Percentiles rank a stretch among this genome's conserved stretches.
These are phyloP conservation scores for Nebria brevicollis DNA, from an alignment of 2,888 invertebrate species.

Conservation along the genomic window DNA sequence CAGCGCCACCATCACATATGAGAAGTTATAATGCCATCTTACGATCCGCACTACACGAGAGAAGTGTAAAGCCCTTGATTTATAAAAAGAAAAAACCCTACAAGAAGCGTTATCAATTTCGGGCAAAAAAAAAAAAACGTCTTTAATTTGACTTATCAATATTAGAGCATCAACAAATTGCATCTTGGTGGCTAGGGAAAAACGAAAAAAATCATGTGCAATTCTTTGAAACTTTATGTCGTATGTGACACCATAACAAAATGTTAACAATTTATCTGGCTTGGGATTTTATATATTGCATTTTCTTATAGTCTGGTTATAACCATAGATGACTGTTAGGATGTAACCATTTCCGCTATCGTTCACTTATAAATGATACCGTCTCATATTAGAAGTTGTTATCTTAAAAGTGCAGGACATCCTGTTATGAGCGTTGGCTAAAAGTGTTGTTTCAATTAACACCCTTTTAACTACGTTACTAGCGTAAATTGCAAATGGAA, in stretches of 20 bases:
- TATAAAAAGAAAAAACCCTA: conserved; percentile 33
- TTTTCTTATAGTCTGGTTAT: conserved; percentile 56
- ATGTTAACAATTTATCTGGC: conserved; percentile 60
- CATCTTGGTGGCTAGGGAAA: not conserved
- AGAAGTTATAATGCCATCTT: conserved; percentile 42
- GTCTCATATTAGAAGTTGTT: conserved; percentile 51
- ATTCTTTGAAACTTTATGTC: conserved; percentile 50
- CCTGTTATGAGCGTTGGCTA: conserved; percentile 53
- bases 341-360: conserved; percentile 50
- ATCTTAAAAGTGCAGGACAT: conserved; percentile 53
- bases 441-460: conserved; percentile 56
- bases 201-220: conserved; percentile 12
- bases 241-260: conserved; percentile 58
- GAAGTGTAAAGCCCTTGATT: conserved; percentile 39
- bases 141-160: conserved; percentile 20
- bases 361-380: conserved; percentile 48
- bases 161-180: conserved; percentile 3
- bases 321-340: conserved; percentile 49
- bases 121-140: conserved; percentile 5
- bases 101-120: conserved; percentile 40
- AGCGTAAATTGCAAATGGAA: no score
- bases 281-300: conserved; percentile 60
- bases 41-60: conserved; percentile 3
- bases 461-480: not conserved
- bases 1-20: conserved; percentile 37